Base-by-base conservation (phyloP, 2,113 vertebrate species). In the Sinosuthora webbiana region DNA sequence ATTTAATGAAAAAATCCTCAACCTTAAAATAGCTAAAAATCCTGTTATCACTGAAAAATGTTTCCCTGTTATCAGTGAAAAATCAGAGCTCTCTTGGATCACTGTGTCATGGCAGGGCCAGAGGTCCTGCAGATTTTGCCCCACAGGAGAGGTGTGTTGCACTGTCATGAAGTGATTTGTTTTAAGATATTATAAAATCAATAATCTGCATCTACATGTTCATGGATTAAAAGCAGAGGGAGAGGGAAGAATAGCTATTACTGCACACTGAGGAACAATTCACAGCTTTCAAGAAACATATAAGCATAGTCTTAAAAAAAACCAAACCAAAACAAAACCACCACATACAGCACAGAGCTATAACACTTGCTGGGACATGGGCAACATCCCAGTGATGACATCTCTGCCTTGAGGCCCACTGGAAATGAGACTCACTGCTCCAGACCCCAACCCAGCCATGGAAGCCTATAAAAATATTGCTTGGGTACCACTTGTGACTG, bases 391-490 rank as follows among this genome's bases (percentile, higher is more conserved):
- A 1, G 8, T 44, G n/a, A 33, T 71, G 71, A 15, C 5, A 59
- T 37, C 50, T 89, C 96, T 88, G 98, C 98, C 98, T 96, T 55
- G 60, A 22, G 92, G 77, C 12, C 97, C 93, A 5, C 87, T 98
- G 44, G 98, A 98, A 82, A 98, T 35, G 17, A 98, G 97, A 25
- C 86, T 92, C 15, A 93, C 94, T 28, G 95, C 77, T 21, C 87
- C 57, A 14, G 94, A 91, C 6, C 95, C 93, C 60, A 95, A 30
- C n/a, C 87, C 94, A 92, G 93, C 76, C 7, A 82, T 80, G 15
- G n/a, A 44, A 28, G 90, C 95, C 87, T 93, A 96, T 15, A 98
- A 85, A 96, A 98, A 98, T 41, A 97, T 7, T 4, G 97, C 86
- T 75, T 96, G 95, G 27, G 96, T 97, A 56, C 97, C 79, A 33